Evolutionary conservation across 2,888 invertebrate genomes (phyloP).

Genomic region (Agapostemon virescens): DNA sequence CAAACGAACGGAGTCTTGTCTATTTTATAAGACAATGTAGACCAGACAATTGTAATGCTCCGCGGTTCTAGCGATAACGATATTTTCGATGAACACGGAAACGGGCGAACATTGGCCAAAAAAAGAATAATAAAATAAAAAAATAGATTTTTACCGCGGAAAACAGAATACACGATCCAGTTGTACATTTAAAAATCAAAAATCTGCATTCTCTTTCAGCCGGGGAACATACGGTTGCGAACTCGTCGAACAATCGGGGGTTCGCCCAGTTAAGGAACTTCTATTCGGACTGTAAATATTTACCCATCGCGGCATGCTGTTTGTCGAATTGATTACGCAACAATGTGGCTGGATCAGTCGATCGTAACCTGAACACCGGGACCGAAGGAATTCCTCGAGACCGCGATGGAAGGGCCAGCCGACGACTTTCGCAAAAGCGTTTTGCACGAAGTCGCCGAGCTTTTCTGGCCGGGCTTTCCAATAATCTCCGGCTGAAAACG

Average conservation of each 20-base stretch:
- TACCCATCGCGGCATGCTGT: slow-evolving; percentile 28
- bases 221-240: not conserved
- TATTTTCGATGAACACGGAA: not conserved
- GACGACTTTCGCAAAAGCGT: slow-evolving; percentile 32
- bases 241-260: not conserved
- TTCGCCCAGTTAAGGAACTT: slow-evolving; percentile 12
- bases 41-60: too few relatives aligned
- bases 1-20: too few relatives aligned
- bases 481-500: slow-evolving; percentile 69
- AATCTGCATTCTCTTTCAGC: not conserved
- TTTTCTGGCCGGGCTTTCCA: slow-evolving; percentile 55
- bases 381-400: slow-evolving; percentile 32
- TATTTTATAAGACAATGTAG: too few relatives aligned
- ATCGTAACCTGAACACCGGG: slow-evolving; percentile 17
- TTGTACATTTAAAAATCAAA: not conserved
- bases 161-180: not conserved
- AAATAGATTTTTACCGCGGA: too few relatives aligned
- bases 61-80: too few relatives aligned
- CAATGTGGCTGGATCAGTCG: slow-evolving; percentile 33
- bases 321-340: slow-evolving; percentile 51
- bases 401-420: slow-evolving; percentile 18
- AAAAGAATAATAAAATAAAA: too few relatives aligned
- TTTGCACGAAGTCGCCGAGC: slow-evolving; percentile 45
- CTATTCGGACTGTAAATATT: slow-evolving; percentile 42
- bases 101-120: fast-evolving